Evolutionary conservation across 2,888 invertebrate species (phyloP), one percentile per base, ranked within the genome.

Genomic region (Caenorhabditis sp.): DNA sequence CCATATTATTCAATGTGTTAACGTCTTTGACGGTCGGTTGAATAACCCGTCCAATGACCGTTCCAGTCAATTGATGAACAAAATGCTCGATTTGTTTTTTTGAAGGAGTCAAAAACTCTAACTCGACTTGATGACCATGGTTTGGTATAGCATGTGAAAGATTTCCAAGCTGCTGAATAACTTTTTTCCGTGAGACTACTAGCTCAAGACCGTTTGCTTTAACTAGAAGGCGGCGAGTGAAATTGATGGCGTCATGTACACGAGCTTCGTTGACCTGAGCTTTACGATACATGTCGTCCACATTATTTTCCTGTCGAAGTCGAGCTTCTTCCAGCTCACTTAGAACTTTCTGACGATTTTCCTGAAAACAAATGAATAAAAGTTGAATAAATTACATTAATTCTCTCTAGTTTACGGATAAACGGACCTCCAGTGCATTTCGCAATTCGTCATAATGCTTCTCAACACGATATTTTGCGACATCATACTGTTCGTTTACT

Each of bases 71-170:
- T 22, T 50, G 32, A 43, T 39, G 50, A 6, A 82, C 27, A 22
- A 78, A 68, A 11, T 55, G 59, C 39, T 83, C 83, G 1, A 82
- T 53, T 27, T 78, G 77, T 41, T 80, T 82, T 41, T 65, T 74
- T 1, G 58, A 32, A 2, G 76, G 56, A 9, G 83, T 81, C 39
- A 62, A 66, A 52, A 81, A 86, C 48, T 86, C 84, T 32, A 86
- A 63, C 32, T 85, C 85, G 6, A 72, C 74, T 53, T 83, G 83
- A 37, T 80, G 77, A 50, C 80, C 81, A 20, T 82, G 78, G 17
- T 80, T 80, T 22, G 86, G 86, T 71, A 86, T 84, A 15, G 84
- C 83, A 66, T 85, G 86, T 15, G 73, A 74, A 2, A 86, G 75
- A 37, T 81, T 82, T 22, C 78, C 76, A 52, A 86, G 75, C 63